A percentile compares a stretch with the other conserved stretches of the same genome.
Conservation (phyloP, 2,888 invertebrate genomes). For the Atrina japonica region DNA sequence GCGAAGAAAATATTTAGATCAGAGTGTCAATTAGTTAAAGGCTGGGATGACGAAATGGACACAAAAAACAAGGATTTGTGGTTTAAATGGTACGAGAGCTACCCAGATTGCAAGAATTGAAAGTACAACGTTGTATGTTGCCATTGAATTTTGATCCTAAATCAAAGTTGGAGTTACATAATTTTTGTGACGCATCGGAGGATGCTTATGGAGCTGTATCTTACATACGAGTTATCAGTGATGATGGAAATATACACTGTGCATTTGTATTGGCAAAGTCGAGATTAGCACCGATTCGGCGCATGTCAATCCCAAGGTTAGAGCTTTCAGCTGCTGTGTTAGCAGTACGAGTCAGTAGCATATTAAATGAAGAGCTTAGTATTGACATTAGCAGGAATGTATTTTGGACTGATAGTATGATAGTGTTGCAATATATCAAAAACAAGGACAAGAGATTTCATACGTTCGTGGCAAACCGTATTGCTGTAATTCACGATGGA, state of each 20-base stretch:
- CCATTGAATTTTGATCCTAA: conserved; percentile 35
- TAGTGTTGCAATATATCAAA: no score
- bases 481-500: conserved; percentile 51
- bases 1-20: conserved; percentile 1
- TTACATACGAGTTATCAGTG: conserved; percentile 26
- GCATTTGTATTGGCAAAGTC: conserved; percentile 38
- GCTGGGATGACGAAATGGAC: conserved; percentile 10
- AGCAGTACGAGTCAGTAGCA: conserved; percentile 44
- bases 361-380: conserved; percentile 42
- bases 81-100: conserved; percentile 19
- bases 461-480: no score
- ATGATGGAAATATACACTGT: conserved; percentile 19
- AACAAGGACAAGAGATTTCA: no score
- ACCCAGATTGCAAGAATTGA: conserved; percentile 21
- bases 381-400: conserved; percentile 14
- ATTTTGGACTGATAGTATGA: conserved; percentile 59
- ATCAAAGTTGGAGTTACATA: conserved; percentile 36
- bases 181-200: conserved; percentile 45
- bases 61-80: not conserved
- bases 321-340: conserved; percentile 50
- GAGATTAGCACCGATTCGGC: conserved; percentile 43
- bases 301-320: conserved; percentile 44
- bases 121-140: conserved; percentile 32
- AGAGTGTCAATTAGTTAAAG: not conserved
- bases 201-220: conserved; percentile 40